A percentile compares a stretch with the other conserved stretches of the same genome.
These are phyloP conservation scores for Nothobranchius furzeri DNA, from an alignment of 2,113 vertebrate genomes.

Conservation along the genomic window DNA sequence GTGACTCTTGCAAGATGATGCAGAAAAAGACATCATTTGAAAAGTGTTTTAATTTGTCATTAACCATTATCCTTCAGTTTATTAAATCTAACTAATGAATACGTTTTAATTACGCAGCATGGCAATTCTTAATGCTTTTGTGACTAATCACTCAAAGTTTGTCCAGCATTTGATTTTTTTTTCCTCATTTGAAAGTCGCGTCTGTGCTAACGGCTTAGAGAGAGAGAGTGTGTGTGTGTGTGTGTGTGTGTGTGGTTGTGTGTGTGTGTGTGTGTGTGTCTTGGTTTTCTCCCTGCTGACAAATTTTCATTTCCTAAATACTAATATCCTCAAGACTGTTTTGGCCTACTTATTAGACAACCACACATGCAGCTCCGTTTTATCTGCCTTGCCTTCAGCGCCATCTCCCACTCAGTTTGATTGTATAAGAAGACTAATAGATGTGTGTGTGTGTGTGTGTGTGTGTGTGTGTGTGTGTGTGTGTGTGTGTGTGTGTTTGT, in stretches of 20 bases:
- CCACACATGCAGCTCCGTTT: slow-evolving; percentile 16
- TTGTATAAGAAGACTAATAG: slow-evolving; percentile 31
- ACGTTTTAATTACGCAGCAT: neutral
- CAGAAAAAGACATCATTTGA: too few relatives aligned
- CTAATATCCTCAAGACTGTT: slow-evolving; percentile 69
- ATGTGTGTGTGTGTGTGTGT: too few relatives aligned
- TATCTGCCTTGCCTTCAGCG: slow-evolving; percentile 50
- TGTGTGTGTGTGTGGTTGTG: slow-evolving; percentile 6
- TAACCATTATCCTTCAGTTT: too few relatives aligned
- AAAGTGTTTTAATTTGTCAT: too few relatives aligned
- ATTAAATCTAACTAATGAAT: neutral
- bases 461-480: too few relatives aligned
- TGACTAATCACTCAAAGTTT: neutral
- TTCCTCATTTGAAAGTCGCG: neutral
- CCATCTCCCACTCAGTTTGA: slow-evolving; percentile 43
- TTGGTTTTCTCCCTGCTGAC: slow-evolving; percentile 50
- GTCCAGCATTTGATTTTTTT: neutral
- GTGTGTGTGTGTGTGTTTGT: too few relatives aligned
- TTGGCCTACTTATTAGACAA: slow-evolving; percentile 59
- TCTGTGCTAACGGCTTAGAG: slow-evolving; percentile 18
- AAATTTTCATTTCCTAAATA: slow-evolving; percentile 62
- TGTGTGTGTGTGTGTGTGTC: too few relatives aligned
- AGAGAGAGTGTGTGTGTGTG: neutral
- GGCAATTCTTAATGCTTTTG: neutral
- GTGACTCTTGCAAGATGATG: too few relatives aligned